These are phyloP conservation scores for Caenorhabditis doughertyi DNA, from an alignment of 2,888 invertebrate species.

Conservation along the genomic window DNA sequence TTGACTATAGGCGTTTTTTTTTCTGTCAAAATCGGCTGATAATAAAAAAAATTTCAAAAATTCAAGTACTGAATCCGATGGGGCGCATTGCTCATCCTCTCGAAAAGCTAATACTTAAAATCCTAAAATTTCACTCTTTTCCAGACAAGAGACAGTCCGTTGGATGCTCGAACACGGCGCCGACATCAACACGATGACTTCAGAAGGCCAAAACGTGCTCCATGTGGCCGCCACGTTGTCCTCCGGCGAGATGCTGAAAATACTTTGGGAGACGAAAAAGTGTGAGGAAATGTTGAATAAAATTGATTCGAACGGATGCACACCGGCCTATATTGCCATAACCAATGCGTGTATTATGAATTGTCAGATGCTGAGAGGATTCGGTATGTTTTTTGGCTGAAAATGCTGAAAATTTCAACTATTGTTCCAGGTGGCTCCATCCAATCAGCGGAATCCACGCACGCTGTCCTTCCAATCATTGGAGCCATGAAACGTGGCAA, in stretches of 20 bases:
- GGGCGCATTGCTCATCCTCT: too few species aligned
- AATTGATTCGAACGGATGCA: slow-evolving; percentile 40
- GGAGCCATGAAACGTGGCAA: slow-evolving; percentile 67
- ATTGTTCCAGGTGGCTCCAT: slow-evolving; percentile 40
- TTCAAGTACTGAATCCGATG: too few species aligned
- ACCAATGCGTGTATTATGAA: slow-evolving; percentile 58
- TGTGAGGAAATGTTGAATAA: slow-evolving; percentile 60
- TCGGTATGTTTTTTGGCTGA: slow-evolving; percentile 14
- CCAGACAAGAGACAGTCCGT: slow-evolving; percentile 71
- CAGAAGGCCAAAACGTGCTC: slow-evolving; percentile 89
- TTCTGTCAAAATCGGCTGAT: too few species aligned
- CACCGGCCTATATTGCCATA: slow-evolving; percentile 66
- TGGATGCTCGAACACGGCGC: slow-evolving; percentile 86
- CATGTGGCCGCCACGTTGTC: slow-evolving; percentile 85
- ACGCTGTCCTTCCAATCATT: slow-evolving; percentile 58
- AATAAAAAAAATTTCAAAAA: too few species aligned
- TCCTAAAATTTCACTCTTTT: slow-evolving; percentile 14
- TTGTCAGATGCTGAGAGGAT: slow-evolving; percentile 46
- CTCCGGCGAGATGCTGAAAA: slow-evolving; percentile 86
- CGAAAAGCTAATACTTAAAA: too few species aligned
- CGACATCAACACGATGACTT: slow-evolving; percentile 93
- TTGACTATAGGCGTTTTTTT: too few species aligned
- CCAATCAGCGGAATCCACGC: slow-evolving; percentile 38
- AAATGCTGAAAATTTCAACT: background rate
- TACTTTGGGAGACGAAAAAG: slow-evolving; percentile 64